Base-by-base conservation (phyloP, 2,888 invertebrate species). In the Vesta saturnalis region DNA sequence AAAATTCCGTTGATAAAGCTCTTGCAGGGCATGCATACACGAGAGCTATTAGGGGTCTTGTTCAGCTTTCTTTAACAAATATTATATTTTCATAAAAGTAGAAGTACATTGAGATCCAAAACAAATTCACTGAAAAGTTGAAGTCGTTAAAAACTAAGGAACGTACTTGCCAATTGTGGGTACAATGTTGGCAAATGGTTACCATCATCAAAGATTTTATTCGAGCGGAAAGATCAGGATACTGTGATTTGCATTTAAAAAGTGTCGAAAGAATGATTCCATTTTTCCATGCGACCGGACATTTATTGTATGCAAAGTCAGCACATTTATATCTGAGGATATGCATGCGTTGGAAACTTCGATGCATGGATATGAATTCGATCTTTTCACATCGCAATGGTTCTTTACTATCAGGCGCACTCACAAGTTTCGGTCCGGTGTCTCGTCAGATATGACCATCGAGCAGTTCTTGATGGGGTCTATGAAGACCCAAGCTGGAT, bases 221-320 rank as follows among this genome's bases (percentile, higher is more conserved):
- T 49, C 69, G 74, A 49, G 79, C 79, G 58, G 78, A 81, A 71
- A 65, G 78, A 35, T 58, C 71, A 21, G 79, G 78, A 57, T 74
- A 78, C 74, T 81, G 77, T 75, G 63, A 78, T 49, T 61, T 74
- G 55, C 73, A 76, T 74, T 65, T 77, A 35, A 63, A 72, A 47
- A 69, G 68, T 30, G 70, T 76, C 2, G 30, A 71, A 69, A 55
- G 47, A 62, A 73, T 76, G 72, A 35, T 77, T 46, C 74, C 73
- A 6, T 71, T 46, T 62, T 63, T 69, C 71, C 30, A 30, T 6
- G 30, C 10, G n/a, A n/a, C n/a, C n/a, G n/a, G n/a, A n/a, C n/a
- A n/a, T n/a, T n/a, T n/a, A n/a, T n/a, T n/a, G n/a, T 30, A 30
- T 10, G 6, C 30, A 30, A 30, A 30, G 22, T 60, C 43, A 30